Evolutionary conservation across 1,140 invertebrate genomes (phyloP).

Genomic region (Lucilia cuprina): DNA sequence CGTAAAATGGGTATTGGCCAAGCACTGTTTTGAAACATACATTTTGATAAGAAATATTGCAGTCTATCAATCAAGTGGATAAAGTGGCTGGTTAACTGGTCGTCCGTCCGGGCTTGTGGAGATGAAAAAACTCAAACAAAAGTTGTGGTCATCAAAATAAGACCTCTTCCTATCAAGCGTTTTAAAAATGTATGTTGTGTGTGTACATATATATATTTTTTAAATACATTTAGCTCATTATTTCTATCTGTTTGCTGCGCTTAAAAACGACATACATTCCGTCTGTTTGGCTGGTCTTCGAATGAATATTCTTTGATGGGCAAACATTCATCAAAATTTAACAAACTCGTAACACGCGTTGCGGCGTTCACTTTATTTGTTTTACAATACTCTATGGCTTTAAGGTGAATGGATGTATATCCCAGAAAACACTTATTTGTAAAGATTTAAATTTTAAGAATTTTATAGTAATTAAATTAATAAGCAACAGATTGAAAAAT

Average conservation of each 20-base stretch:
- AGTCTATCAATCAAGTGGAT: slow-evolving; percentile 57
- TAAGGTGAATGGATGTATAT: background rate
- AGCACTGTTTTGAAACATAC: slow-evolving; percentile 36
- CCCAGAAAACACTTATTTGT: background rate
- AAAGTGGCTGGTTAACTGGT: slow-evolving; percentile 44
- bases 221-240: background rate
- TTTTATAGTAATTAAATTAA: too few relatives aligned
- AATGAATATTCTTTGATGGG: background rate
- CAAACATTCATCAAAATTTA: slow-evolving; percentile 37
- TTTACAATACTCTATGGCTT: background rate
- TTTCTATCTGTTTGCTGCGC: background rate
- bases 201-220: background rate
- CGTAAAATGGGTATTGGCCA: background rate
- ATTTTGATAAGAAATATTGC: slow-evolving; percentile 62
- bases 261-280: background rate
- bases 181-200: background rate
- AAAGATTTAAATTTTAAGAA: too few relatives aligned
- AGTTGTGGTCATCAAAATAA: background rate
- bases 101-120: background rate
- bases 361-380: slow-evolving; percentile 18
- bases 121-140: slow-evolving; percentile 9
- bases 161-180: background rate
- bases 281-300: too few relatives aligned
- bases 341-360: slow-evolving; percentile 29
- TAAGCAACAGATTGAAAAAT: too few relatives aligned